phyloP scores from a whole-genome alignment of 1,140 invertebrate genomes.

The Sarcophaga bullata region DNA sequence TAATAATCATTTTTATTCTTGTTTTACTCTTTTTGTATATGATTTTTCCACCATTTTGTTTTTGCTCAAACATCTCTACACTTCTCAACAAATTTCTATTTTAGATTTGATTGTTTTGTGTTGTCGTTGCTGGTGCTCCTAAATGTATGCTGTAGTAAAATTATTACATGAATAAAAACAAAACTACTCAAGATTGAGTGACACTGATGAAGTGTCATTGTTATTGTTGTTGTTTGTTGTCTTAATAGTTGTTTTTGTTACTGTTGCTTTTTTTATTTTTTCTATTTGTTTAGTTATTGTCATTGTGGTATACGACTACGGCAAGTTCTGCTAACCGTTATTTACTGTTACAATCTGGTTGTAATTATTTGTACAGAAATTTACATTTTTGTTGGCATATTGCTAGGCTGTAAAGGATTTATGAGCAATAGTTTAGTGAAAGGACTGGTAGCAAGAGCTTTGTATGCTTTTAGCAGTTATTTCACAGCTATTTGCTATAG shows the following conservation, averaged over 20 bases:
- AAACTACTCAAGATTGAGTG: constrained; percentile 8
- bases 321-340: background rate
- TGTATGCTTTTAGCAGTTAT: no score
- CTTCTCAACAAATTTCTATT: background rate
- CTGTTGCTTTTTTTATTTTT: background rate
- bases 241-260: background rate
- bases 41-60: background rate
- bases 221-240: constrained; percentile 11
- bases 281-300: background rate
- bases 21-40: background rate
- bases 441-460: no score
- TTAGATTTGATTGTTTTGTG: background rate
- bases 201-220: constrained; percentile 26
- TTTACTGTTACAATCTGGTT: background rate
- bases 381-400: constrained; percentile 10
- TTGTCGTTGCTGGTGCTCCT: background rate
- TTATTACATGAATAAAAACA: background rate
- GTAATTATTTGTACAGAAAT: constrained; percentile 4
- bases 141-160: constrained; percentile 12
- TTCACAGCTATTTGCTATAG: no score
- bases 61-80: background rate
- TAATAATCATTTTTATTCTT: background rate
- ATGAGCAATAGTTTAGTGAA: no score
- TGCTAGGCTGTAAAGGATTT: background rate
- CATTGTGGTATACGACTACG: background rate